Evolutionary conservation across 2,888 invertebrate species (phyloP).

Genomic region (Hemithea aestivaria): DNA sequence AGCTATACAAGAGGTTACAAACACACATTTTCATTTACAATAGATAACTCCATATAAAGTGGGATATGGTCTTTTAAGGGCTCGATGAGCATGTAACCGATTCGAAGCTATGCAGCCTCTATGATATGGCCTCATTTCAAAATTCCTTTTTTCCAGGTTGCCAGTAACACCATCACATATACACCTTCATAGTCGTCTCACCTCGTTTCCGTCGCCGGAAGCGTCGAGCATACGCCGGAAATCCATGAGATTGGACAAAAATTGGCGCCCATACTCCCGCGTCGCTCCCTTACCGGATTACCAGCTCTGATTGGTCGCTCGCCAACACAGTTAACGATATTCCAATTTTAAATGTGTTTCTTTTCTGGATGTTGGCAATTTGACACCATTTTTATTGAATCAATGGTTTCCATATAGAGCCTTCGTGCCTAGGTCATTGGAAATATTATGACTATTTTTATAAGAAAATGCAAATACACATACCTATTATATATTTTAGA

Average conservation of each 20-base stretch:
- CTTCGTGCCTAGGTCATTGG: no score
- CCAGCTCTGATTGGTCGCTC: constrained; percentile 36
- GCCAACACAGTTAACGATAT: constrained; percentile 42
- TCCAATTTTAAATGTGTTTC: constrained; percentile 23
- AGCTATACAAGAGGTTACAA: no score
- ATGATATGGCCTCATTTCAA: neutral
- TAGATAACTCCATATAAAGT: no score
- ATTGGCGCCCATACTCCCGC: constrained; percentile 50
- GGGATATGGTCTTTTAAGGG: no score
- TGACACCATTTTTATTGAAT: neutral
- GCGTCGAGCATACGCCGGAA: constrained; percentile 57
- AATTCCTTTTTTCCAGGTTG: constrained; percentile 1
- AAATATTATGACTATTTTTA: no score
- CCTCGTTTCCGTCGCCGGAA: constrained; percentile 57
- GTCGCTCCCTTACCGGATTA: constrained; percentile 39
- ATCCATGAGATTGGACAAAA: constrained; percentile 71
- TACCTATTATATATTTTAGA: no score
- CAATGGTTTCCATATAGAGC: constrained; percentile 7
- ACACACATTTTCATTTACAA: no score
- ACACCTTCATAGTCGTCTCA: constrained; percentile 30
- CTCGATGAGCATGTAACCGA: no score
- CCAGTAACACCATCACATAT: constrained; percentile 12
- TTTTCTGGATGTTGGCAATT: neutral
- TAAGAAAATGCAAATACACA: no score
- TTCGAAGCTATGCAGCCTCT: no score